Evolutionary conservation across 1,140 invertebrate genomes (phyloP), one percentile per base, ranked within the genome.

Genomic region (Apis florea): DNA sequence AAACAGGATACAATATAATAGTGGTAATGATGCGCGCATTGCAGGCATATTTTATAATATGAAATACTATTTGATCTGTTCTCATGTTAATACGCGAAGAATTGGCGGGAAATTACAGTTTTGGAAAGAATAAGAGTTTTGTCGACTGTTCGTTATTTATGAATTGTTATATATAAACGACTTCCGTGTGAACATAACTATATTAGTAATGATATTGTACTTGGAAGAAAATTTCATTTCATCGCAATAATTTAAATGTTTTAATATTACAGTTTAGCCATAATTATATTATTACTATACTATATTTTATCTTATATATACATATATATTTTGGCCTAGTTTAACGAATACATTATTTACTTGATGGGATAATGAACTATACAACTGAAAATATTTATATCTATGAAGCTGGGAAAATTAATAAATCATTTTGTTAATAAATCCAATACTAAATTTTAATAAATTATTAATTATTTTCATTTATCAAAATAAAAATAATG

Each of bases 61-160:
- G 9, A 31, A 64, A 24, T n/a, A 17, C 0, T 3, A 9, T 63
- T 72, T n/a, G 11, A 19, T 24, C n/a, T 31, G 12, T 49, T 21
- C 59, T 49, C 19, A 66, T n/a, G 11, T 47, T 53, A 67, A 72
- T 58, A 19, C 51, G 51, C 24, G 21, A 64, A 73, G 53, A 67
- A 81, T 67, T 81, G 79, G 71, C 79, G 79, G 79, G 79, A 81
- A 81, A 68, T 75, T 58, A 53, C 24, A 51, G 47, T 40, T 75
- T 59, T 58, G 40, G 24, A 13, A 64, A 47, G 31, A 68, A 59
- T 58, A 24, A 40, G 47, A 26, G 19, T 12, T 71, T 47, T 24
- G 9, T 15, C 53, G 66, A 31, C 31, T 24, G 58, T 64, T 47
- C 2, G n/a, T 58, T 64, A 56, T 47, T 17, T 49, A 9, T 10